A percentile compares a stretch with the other conserved stretches of the same genome.
Evolutionary conservation across 2,113 vertebrate genomes (phyloP).

Genomic region (Cebus imitator): DNA sequence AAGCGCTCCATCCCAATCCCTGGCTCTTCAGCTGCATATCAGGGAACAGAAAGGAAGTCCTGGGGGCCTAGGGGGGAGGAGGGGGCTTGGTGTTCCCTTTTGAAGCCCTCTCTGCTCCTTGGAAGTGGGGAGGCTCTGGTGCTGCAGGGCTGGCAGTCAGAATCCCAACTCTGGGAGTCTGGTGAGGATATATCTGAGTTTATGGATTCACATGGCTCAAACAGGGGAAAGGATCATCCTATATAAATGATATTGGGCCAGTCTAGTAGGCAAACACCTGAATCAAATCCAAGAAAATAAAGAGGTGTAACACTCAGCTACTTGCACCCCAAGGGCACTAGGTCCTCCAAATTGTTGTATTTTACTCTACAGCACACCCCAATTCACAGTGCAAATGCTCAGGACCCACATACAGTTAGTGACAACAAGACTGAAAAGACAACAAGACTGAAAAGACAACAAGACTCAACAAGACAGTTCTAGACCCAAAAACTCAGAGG

Average conservation of each 20-base stretch:
- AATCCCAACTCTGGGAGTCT: not conserved
- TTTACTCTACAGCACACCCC: not conserved
- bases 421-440: not conserved
- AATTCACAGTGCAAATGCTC: no score
- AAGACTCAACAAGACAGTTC: accelerated
- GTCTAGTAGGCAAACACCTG: not conserved
- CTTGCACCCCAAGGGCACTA: not conserved
- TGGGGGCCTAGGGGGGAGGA: not conserved
- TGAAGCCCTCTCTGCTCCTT: not conserved
- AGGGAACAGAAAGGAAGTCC: not conserved
- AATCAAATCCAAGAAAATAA: not conserved
- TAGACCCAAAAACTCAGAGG: not conserved
- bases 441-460: not conserved
- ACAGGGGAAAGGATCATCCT: no score
- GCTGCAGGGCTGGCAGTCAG: not conserved
- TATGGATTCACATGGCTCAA: not conserved
- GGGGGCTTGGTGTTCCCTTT: no score
- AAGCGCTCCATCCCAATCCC: not conserved
- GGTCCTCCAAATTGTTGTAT: not conserved
- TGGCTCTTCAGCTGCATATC: not conserved
- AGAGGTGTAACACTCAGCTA: not conserved
- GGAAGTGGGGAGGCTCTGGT: not conserved
- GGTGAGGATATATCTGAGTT: not conserved
- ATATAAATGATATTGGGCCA: accelerated
- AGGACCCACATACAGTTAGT: accelerated